Evolutionary conservation across 2,797 vertebrate species (phyloP).

Genomic region (Scolopax bukidnonensis): DNA sequence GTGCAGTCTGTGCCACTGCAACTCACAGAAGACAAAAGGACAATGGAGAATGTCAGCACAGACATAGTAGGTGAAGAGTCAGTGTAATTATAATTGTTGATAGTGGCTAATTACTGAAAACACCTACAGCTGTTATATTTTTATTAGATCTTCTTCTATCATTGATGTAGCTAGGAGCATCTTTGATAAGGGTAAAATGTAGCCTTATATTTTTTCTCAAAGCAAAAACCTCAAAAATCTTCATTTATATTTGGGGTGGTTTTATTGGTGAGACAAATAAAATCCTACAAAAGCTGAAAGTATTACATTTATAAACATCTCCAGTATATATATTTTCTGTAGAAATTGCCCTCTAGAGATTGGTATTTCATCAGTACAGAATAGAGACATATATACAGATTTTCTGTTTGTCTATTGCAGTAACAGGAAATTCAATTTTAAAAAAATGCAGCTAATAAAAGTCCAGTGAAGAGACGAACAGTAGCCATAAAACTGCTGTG

Average conservation of each 20-base stretch:
- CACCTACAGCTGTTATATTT: neutral
- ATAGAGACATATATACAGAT: constrained; percentile 12
- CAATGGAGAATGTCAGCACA: neutral
- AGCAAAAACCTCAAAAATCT: neutral
- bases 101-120: neutral
- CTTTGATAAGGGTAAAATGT: neutral
- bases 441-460: constrained; percentile 33
- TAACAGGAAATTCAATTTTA: constrained; percentile 55
- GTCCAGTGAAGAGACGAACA: neutral
- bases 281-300: neutral
- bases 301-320: neutral
- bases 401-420: constrained; percentile 7
- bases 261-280: neutral
- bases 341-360: neutral
- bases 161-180: neutral
- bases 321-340: neutral
- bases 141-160: neutral
- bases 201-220: neutral
- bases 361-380: constrained; percentile 17
- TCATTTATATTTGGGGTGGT: neutral
- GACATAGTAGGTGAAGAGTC: neutral
- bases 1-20: neutral
- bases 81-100: neutral
- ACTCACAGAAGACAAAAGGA: neutral
- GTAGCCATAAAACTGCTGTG: neutral